phyloP scores from a whole-genome alignment of 2,113 vertebrate species.

The Poeciliopsis prolifica region DNA sequence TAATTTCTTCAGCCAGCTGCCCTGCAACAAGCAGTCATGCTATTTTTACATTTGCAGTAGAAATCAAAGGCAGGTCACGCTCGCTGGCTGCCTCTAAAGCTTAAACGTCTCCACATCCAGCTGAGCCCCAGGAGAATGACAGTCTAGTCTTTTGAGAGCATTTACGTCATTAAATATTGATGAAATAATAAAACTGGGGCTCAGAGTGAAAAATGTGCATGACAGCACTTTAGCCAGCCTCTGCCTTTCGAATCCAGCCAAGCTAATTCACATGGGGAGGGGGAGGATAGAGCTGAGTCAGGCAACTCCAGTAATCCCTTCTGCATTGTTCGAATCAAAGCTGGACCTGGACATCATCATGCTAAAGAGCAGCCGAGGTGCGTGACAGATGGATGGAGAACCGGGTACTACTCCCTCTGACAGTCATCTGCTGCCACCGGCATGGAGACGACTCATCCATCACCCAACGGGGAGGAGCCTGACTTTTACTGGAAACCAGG shows the following conservation, averaged over 20 bases:
- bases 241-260: slow-evolving; percentile 15
- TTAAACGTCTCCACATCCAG: slow-evolving; percentile 22
- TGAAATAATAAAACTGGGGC: slow-evolving; percentile 50
- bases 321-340: slow-evolving; percentile 34
- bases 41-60: neutral
- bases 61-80: slow-evolving; percentile 14
- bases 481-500: neutral
- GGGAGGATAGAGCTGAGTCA: slow-evolving; percentile 49
- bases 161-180: slow-evolving; percentile 64
- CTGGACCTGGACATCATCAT: slow-evolving; percentile 12
- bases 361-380: slow-evolving; percentile 8
- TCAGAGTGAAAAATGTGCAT: slow-evolving; percentile 31
- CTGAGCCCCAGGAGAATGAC: slow-evolving; percentile 36
- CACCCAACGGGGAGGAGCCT: neutral
- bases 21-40: neutral
- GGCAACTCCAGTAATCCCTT: slow-evolving; percentile 45
- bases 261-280: slow-evolving; percentile 21
- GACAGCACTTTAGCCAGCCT: slow-evolving; percentile 40
- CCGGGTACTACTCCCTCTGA: neutral
- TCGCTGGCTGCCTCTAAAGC: slow-evolving; percentile 21
- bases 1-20: neutral
- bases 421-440: neutral
- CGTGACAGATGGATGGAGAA: neutral
- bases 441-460: neutral
- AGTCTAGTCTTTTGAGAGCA: slow-evolving; percentile 37